Evolutionary conservation across 1,140 invertebrate species (phyloP), one percentile per base, ranked within the genome.

Genomic region (Parasteatoda tepidariorum): DNA sequence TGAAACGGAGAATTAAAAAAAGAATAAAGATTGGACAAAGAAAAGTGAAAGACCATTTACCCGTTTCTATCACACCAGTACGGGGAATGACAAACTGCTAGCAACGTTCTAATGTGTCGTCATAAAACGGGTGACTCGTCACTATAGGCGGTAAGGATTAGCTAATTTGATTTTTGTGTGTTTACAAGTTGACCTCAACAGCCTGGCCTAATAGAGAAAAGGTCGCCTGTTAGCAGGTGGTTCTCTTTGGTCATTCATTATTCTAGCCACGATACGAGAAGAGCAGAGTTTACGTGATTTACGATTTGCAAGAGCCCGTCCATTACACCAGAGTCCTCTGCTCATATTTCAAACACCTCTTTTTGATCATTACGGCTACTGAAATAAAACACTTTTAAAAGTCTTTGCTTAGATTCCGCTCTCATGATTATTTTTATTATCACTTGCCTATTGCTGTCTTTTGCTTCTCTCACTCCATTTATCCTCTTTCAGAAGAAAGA

Each of bases 281-380:
- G 38, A 82, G 78, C 67, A 18, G 73, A 33, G 61, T 22, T 61
- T 64, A 31, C 67, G 78, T 82, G 78, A 82, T 82, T 82, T 82
- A 82, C 78, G 78, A 82, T 82, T 82, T 66, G n/a, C 59, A 48
- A 24, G 66, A n/a, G 54, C 66, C 78, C 78, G 78, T 71, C 78
- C 66, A 70, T 81, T 70, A 59, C 66, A 70, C 54, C 38, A 70
- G 66, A 64, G 66, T 55, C 67, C 33, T 70, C 71, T 38, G 78
- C 78, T 82, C 78, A 82, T 82, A 82, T 82, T 82, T 82, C 78
- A 81, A 81, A 70, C 78, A 81, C 64, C 67, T 82, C 78, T 82
- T 67, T 11, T 31, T 57, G 67, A 70, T 82, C 78, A 82, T 82
- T 82, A 82, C 78, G 78, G 78, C 78, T 70, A 82, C 78, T 71